These are phyloP conservation scores for Tetragonisca angustula DNA, from an alignment of 2,888 invertebrate species.

Conservation along the genomic window DNA sequence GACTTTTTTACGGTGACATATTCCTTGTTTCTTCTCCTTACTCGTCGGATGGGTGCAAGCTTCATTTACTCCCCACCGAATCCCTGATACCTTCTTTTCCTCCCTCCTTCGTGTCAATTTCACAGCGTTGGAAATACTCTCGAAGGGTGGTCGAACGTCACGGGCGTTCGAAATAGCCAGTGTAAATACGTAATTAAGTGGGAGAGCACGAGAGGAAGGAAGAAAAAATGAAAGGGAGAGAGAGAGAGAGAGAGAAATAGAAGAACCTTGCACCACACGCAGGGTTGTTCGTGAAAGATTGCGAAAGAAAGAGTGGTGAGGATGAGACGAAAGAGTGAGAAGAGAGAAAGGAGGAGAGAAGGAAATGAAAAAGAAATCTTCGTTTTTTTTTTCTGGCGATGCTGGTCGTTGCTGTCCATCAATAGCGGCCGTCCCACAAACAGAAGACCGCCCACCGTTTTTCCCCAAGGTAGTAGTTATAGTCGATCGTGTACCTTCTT, in stretches of 20 bases:
- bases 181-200: conserved; percentile 69
- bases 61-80: neutral
- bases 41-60: neutral
- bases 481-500: conserved; percentile 75
- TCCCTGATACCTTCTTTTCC: neutral
- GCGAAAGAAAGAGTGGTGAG: conserved; percentile 7
- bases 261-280: conserved; percentile 20
- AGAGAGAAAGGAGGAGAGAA: conserved; percentile 63
- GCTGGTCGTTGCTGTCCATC: conserved; percentile 83
- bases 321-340: conserved; percentile 15
- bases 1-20: no score
- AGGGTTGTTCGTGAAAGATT: conserved; percentile 26
- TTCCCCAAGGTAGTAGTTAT: conserved; percentile 66
- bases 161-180: conserved; percentile 63
- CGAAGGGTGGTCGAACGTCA: conserved; percentile 28
- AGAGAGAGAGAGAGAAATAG: neutral
- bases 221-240: neutral
- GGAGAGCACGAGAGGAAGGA: conserved; percentile 54
- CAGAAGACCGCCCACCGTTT: conserved; percentile 73
- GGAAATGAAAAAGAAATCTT: conserved; percentile 55
- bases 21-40: no score
- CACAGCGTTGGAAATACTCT: neutral
- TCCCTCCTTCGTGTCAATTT: neutral
- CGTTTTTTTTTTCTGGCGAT: conserved; percentile 80
- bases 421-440: conserved; percentile 81